phyloP scores from a whole-genome alignment of 2,888 invertebrate genomes.

The Elmis aenea region DNA sequence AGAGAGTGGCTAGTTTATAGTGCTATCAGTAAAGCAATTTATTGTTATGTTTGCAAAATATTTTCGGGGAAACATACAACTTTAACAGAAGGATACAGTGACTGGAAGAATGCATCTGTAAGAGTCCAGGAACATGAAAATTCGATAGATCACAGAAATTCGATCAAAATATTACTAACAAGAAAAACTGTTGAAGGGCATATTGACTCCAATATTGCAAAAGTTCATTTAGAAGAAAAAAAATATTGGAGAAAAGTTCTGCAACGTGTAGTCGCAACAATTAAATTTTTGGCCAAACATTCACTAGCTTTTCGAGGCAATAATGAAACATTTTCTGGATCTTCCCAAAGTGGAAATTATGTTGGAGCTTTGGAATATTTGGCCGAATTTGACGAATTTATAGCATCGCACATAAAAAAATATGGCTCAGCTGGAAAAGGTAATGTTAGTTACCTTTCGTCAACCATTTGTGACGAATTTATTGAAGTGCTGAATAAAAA shows the following conservation, averaged over 20 bases:
- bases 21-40: too few relatives aligned
- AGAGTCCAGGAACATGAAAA: too few relatives aligned
- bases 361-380: constrained; percentile 29
- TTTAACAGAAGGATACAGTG: too few relatives aligned
- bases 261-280: not conserved
- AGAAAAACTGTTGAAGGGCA: too few relatives aligned
- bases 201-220: too few relatives aligned
- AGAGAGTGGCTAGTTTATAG: too few relatives aligned
- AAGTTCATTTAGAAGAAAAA: constrained; percentile 1
- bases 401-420: constrained; percentile 26
- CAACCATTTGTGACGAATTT: constrained; percentile 26
- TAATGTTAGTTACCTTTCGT: constrained; percentile 23
- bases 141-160: too few relatives aligned
- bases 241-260: constrained; percentile 1
- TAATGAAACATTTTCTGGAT: constrained; percentile 16
- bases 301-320: not conserved
- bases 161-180: too few relatives aligned
- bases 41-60: too few relatives aligned
- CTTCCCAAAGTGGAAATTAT: constrained; percentile 29
- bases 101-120: too few relatives aligned
- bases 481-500: constrained; percentile 23
- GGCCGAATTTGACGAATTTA: constrained; percentile 32
- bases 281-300: not conserved
- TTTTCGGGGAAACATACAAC: too few relatives aligned
- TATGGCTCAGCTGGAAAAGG: constrained; percentile 26